Conservation (phyloP, 2,888 invertebrate genomes). For the Crioceris asparagi region DNA sequence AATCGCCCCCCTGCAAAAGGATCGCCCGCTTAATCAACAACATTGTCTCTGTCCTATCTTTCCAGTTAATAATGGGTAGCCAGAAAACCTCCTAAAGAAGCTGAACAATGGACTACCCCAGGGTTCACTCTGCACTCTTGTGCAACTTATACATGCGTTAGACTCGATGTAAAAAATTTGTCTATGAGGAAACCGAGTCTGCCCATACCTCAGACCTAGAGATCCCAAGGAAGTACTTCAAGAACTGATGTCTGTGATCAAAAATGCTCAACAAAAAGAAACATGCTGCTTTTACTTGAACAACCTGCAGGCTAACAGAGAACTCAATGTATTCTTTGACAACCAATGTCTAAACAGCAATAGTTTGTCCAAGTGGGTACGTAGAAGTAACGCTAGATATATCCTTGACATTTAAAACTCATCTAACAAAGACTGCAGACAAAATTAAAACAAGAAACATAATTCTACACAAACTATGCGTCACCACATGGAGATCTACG, state of each 20-base stretch:
- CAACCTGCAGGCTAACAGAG: conserved; percentile 1
- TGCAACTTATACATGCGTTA: conserved; percentile 11
- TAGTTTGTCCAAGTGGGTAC: not conserved
- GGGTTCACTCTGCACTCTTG: conserved; percentile 9
- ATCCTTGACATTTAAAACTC: conserved; percentile 3
- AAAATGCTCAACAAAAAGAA: conserved; percentile 1
- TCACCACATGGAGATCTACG: conserved; percentile 1
- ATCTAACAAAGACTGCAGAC: not conserved
- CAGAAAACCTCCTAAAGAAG: not conserved
- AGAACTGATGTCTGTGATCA: conserved; percentile 11
- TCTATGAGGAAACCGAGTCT: conserved; percentile 8
- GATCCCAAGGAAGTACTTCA: conserved; percentile 8
- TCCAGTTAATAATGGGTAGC: conserved; percentile 3
- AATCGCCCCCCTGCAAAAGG: conserved; percentile 8
- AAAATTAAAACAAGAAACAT: conserved; percentile 5
- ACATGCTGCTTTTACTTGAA: conserved; percentile 3
- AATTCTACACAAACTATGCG: conserved; percentile 5
- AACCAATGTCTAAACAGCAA: not conserved
- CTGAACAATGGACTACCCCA: conserved; percentile 9
- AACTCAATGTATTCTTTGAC: conserved; percentile 3
- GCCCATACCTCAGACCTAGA: conserved; percentile 7
- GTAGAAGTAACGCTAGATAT: conserved; percentile 1
- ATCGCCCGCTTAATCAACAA: conserved; percentile 7
- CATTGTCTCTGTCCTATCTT: conserved; percentile 4
- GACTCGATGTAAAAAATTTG: conserved; percentile 12